Conservation (phyloP, 2,113 vertebrate genomes). For the Xiphias gladius region DNA sequence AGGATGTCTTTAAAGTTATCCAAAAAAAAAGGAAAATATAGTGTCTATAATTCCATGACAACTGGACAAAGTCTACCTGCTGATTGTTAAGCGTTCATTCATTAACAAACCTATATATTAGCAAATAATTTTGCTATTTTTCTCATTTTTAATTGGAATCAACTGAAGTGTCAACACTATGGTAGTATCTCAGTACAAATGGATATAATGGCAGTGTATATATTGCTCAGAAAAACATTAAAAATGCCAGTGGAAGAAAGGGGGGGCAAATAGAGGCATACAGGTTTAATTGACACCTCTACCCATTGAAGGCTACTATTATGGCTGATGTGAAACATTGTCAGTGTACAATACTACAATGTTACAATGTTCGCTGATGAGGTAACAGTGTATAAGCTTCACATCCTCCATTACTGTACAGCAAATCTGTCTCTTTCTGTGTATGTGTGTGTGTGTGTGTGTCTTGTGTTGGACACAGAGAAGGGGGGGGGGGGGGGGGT, state of each 20-base stretch:
- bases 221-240: neutral
- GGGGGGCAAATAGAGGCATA: neutral
- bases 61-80: too few relatives aligned
- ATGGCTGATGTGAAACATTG: neutral
- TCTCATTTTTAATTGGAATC: neutral
- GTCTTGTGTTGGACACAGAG: neutral
- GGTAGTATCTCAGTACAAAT: neutral
- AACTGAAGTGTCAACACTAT: neutral
- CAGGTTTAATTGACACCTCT: neutral
- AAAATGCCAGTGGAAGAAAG: neutral
- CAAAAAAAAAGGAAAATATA: too few relatives aligned
- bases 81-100: too few relatives aligned
- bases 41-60: too few relatives aligned
- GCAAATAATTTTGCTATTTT: neutral
- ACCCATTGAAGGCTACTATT: neutral
- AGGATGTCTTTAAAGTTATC: too few relatives aligned
- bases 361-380: neutral
- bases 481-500: neutral
- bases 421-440: neutral
- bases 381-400: neutral
- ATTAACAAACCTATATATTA: neutral
- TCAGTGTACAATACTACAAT: neutral
- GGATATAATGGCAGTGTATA: neutral
- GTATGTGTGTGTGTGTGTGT: slow-evolving; percentile 1
- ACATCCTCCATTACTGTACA: slow-evolving; percentile 14